These are phyloP conservation scores for Wiebesia pumilae DNA, from an alignment of 1,140 invertebrate species.

Conservation along the genomic window DNA sequence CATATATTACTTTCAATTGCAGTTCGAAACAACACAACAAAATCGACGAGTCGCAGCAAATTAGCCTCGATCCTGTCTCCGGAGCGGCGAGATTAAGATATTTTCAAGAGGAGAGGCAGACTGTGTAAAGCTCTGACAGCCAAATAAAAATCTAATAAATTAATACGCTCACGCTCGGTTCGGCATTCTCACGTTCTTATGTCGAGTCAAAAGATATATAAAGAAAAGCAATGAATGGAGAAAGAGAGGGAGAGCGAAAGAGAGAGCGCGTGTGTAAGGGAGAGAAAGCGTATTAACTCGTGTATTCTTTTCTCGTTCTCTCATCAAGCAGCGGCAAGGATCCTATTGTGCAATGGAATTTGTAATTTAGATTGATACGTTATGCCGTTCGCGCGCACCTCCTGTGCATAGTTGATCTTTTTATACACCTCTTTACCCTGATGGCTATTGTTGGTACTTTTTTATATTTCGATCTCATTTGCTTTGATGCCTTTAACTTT, in stretches of 20 bases:
- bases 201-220: conserved; percentile 24
- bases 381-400: conserved; percentile 15
- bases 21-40: background rate
- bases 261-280: too few relatives aligned
- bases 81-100: conserved; percentile 44
- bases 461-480: background rate
- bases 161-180: conserved; percentile 64
- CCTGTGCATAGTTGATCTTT: conserved; percentile 28
- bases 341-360: conserved; percentile 70
- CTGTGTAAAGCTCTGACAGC: conserved; percentile 68
- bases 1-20: background rate
- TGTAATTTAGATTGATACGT: conserved; percentile 72
- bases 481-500: conserved; percentile 30
- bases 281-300: conserved; percentile 50
- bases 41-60: conserved; percentile 31
- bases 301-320: conserved; percentile 36
- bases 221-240: too few relatives aligned
- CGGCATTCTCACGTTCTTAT: conserved; percentile 19
- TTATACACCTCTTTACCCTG: conserved; percentile 10
- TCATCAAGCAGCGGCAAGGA: conserved; percentile 31
- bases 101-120: conserved; percentile 63
- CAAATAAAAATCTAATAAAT: conserved; percentile 76
- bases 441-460: background rate
- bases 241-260: conserved; percentile 42
- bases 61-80: conserved; percentile 27